phyloP scores from a whole-genome alignment of 2,113 vertebrate genomes.

The Ptychochromis oligacanthus region DNA sequence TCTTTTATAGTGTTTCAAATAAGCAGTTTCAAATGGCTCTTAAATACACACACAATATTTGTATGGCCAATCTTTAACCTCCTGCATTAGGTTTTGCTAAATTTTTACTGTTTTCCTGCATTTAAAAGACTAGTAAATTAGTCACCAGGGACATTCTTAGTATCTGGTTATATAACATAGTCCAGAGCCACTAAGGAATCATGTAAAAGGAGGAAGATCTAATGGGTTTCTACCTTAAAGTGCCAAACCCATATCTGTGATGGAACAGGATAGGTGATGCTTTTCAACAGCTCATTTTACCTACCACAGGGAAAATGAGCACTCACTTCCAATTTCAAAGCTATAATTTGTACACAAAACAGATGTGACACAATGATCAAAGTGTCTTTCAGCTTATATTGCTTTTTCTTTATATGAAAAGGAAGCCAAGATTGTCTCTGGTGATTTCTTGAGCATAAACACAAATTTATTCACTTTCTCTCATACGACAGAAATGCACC shows the following conservation, averaged over 20 bases:
- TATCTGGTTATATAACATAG: constrained; percentile 23
- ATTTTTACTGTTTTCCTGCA: not conserved
- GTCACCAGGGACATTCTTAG: not conserved
- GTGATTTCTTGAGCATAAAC: constrained; percentile 64
- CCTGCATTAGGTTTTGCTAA: not conserved
- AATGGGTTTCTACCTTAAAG: constrained; percentile 19
- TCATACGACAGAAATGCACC: constrained; percentile 43
- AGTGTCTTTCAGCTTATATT: constrained; percentile 54
- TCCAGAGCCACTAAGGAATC: constrained; percentile 18
- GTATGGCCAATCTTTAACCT: too few species aligned
- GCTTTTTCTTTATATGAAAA: constrained; percentile 31
- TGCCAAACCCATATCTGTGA: constrained; percentile 33
- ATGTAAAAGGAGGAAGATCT: constrained; percentile 16
- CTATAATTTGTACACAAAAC: constrained; percentile 79
- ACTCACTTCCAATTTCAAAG: constrained; percentile 54
- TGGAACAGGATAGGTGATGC: constrained; percentile 37
- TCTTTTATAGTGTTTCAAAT: too few species aligned
- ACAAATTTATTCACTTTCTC: constrained; percentile 66
- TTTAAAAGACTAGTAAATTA: constrained; percentile 7
- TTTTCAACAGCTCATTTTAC: constrained; percentile 70
- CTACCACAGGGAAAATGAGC: constrained; percentile 76
- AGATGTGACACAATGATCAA: constrained; percentile 74
- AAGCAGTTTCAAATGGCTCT: too few species aligned
- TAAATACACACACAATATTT: too few species aligned
- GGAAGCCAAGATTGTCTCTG: constrained; percentile 45